Evolutionary conservation across 2,113 vertebrate species (phyloP), one percentile per base, ranked within the genome.

Genomic region (Passer montanus): DNA sequence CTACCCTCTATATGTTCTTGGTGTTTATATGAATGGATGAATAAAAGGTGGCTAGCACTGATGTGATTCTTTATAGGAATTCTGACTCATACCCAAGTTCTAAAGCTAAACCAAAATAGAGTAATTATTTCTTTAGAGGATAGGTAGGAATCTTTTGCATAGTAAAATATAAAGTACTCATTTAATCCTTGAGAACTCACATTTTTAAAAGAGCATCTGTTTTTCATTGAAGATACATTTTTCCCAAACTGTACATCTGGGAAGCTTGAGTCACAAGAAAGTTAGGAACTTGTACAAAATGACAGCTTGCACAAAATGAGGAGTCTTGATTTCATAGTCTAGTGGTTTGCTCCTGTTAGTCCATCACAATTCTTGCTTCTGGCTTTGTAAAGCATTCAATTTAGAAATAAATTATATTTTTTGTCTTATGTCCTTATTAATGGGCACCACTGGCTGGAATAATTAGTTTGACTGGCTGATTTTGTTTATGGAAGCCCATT

Each of bases 191-290:
- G 90, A 95, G 89, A 97, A 79, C 73, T 96, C 94, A 93, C 4
- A 1, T 91, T 96, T 96, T 95, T 95, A 84, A 94, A 95, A 90
- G 75, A 94, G 70, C 96, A 90, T 97, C 91, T 98, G 96, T 82
- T 97, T 98, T 97, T 90, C 93, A 96, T 97, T 75, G 46, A 56
- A 95, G 94, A 82, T 89, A n/a, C 90, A 66, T 96, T 97, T 97
- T 98, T 96, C 94, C 94, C 90, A 94, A 97, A 96, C 89, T 95
- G 69, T 96, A 68, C 87, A 91, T 97, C 93, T 98, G 96, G 95
- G 93, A 94, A 97, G 87, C 87, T 96, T 94, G 96, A 97, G 96
- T 94, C 95, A 97, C 63, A 30, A 95, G 87, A 58, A 96, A 95
- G 52, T 87, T 56, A 72, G 53, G 41, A 63, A 84, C 91, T 81